phyloP scores from a whole-genome alignment of 2,113 vertebrate genomes.

The Equus quagga region DNA sequence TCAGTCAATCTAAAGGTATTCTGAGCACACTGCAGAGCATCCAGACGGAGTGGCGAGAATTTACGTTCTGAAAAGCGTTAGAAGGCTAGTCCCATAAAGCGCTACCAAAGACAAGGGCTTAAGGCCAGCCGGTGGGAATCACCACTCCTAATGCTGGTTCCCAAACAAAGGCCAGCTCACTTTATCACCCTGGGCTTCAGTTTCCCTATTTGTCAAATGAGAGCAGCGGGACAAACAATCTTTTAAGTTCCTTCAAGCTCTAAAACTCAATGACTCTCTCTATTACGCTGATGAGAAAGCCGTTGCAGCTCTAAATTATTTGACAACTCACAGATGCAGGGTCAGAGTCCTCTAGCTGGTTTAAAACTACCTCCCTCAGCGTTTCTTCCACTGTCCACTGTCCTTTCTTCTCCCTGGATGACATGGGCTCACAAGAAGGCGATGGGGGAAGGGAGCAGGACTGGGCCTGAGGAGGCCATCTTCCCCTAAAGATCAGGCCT shows the following conservation, averaged over 20 bases:
- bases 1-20: not conserved
- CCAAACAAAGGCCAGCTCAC: not conserved
- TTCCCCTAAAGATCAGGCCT: not conserved
- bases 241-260: constrained; percentile 9
- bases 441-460: not conserved
- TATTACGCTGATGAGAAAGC: not conserved
- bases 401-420: not conserved
- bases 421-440: not conserved
- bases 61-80: not conserved
- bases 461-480: no score
- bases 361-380: not conserved
- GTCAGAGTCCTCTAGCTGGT: not conserved
- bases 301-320: not conserved
- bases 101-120: not conserved
- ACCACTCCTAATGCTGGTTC: not conserved
- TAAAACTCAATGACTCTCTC: not conserved
- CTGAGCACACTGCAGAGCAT: not conserved
- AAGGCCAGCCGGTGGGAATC: not conserved
- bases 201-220: not conserved
- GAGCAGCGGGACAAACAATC: not conserved
- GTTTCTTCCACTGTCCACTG: not conserved
- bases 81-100: not conserved
- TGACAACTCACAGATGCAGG: not conserved
- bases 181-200: not conserved
- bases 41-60: not conserved